Evolutionary conservation across 1,140 invertebrate species (phyloP), one percentile per base, ranked within the genome.

Genomic region (Saccostrea glomerata): DNA sequence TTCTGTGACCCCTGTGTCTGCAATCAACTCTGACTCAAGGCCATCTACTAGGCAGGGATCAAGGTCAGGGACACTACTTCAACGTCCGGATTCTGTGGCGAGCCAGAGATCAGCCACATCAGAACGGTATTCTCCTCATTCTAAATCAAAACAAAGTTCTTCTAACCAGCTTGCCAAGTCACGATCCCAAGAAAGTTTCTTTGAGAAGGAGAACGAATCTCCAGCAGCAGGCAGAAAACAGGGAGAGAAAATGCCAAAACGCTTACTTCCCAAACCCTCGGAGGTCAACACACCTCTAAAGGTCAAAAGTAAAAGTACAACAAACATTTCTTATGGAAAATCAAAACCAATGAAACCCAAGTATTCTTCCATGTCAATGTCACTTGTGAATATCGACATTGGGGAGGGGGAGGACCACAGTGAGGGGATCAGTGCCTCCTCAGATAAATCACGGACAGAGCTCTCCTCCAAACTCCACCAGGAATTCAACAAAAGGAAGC

Each of bases 271-370:
- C 66, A 92, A 92, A 85, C 92, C 92, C 6, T 90, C 87, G 66
- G 92, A 92, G 20, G 85, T 85, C 13, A 91, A 89, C 82, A 89
- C 92, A 17, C 87, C 92, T 25, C 91, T 92, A 56, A 91, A 90
- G 54, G 84, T 93, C 54, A 94, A 93, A 89, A 93, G 92, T 89
- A 94, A 93, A 87, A 93, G 92, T 85, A 89, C 90, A 25, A 91
- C 90, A 70, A 94, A 92, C 60, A 87, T 93, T 7, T 87, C 90
- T 23, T 77, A 85, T 17, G 60, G 55, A 30, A 90, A 86, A 25
- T 86, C 88, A n/a, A 92, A 91, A 9, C 93, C 93, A 30, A 90
- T 94, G 36, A 93, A 93, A 87, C 92, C 93, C 25, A 93, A 90
- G 25, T 91, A 93, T 87, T 91, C 91, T 89, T 91, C 93, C 1